phyloP scores from a whole-genome alignment of 2,113 vertebrate species.

The Protobothrops flavoviridis region DNA sequence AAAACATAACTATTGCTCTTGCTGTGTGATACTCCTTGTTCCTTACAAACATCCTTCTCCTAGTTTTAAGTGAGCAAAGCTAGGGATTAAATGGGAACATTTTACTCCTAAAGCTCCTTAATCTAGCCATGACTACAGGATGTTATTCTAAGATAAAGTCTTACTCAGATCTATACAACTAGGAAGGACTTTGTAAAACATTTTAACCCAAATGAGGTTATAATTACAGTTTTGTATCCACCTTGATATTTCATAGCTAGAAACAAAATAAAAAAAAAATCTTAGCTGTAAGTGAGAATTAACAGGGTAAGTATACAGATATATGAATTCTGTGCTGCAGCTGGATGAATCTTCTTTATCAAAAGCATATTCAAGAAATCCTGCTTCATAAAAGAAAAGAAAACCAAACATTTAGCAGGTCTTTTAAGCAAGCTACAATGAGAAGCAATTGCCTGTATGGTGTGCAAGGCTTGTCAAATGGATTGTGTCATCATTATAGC shows the following conservation, averaged over 20 bases:
- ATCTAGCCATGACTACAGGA: neutral
- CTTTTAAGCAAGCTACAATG: neutral
- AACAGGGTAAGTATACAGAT: neutral
- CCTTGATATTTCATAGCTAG: neutral
- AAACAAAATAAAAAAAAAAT: neutral
- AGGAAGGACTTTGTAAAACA: neutral
- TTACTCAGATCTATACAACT: neutral
- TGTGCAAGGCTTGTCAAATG: neutral
- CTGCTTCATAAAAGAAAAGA: neutral
- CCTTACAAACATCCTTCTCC: neutral
- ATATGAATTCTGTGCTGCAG: neutral
- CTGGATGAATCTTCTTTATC: neutral
- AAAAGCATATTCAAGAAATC: neutral
- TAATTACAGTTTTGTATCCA: neutral
- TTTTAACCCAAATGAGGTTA: fast-evolving
- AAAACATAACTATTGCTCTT: neutral
- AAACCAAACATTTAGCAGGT: neutral
- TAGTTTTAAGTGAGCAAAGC: neutral
- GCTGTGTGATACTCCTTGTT: neutral
- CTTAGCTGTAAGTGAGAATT: neutral
- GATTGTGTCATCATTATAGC: neutral
- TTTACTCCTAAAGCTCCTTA: neutral
- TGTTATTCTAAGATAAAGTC: neutral
- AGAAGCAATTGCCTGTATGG: neutral
- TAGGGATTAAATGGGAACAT: fast-evolving